Percentiles rank a stretch among this genome's conserved stretches.
phyloP scores from a whole-genome alignment of 2,888 invertebrate species.

The Invenusta paracnida region DNA sequence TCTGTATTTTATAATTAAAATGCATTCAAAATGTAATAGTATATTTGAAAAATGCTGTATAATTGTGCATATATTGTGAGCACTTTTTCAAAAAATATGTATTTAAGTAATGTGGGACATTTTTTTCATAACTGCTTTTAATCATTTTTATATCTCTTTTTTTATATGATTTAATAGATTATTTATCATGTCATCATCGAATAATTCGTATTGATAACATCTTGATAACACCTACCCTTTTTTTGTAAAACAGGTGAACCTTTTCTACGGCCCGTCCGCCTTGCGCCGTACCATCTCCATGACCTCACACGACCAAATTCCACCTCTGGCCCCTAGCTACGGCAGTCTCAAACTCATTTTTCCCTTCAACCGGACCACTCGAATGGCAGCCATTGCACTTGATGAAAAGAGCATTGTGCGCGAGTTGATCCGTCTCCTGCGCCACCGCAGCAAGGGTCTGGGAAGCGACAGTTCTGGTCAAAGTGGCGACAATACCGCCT shows the following conservation, averaged over 20 bases:
- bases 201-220: no score
- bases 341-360: conserved; percentile 76
- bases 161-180: no score
- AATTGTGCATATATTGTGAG: no score
- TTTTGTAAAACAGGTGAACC: background rate
- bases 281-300: conserved; percentile 68
- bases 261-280: background rate
- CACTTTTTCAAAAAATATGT: no score
- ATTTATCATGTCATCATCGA: no score
- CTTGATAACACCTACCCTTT: no score
- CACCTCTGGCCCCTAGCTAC: conserved; percentile 65
- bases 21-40: no score
- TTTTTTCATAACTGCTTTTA: no score
- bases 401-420: background rate
- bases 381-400: conserved; percentile 41
- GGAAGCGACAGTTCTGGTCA: background rate
- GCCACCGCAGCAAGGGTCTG: background rate
- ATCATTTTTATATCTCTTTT: no score
- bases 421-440: background rate
- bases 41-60: no score
- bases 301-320: conserved; percentile 33
- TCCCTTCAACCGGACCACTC: conserved; percentile 64
- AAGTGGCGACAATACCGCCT: background rate
- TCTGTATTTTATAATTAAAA: no score
- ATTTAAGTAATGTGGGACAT: no score